A percentile compares a stretch with the other conserved stretches of the same genome.
Evolutionary conservation across 2,888 invertebrate genomes (phyloP).

Genomic region (Platycheirus albimanus): DNA sequence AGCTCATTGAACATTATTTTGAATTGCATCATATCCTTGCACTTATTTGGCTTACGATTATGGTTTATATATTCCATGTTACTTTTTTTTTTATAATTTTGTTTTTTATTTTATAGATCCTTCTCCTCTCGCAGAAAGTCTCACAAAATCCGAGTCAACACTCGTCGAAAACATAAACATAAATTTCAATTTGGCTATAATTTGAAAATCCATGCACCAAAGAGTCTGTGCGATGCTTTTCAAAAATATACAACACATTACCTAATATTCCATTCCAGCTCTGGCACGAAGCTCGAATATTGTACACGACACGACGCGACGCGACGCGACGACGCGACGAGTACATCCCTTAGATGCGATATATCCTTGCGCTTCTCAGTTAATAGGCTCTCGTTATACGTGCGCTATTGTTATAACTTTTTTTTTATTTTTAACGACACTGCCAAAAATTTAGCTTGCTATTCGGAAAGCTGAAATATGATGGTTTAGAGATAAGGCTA

Average conservation of each 20-base stretch:
- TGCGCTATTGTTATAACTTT: slow-evolving; percentile 58
- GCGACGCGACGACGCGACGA: too few species aligned
- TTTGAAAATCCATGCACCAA: slow-evolving; percentile 47
- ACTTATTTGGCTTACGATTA: slow-evolving; percentile 56
- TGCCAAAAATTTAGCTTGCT: slow-evolving; percentile 15
- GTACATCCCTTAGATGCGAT: too few species aligned
- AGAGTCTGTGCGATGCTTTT: background rate
- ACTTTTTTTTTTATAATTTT: background rate
- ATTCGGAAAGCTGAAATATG: slow-evolving; percentile 15
- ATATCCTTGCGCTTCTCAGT: slow-evolving; percentile 58
- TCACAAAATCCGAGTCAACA: background rate
- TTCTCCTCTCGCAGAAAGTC: background rate
- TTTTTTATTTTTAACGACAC: slow-evolving; percentile 31
- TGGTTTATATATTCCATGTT: background rate
- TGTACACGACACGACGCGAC: too few species aligned
- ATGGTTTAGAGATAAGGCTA: slow-evolving; percentile 17
- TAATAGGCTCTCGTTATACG: slow-evolving; percentile 54
- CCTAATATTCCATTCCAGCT: slow-evolving; percentile 5
- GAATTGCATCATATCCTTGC: slow-evolving; percentile 60
- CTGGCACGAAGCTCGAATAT: slow-evolving; percentile 45
- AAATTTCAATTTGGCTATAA: slow-evolving; percentile 69
- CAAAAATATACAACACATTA: background rate
- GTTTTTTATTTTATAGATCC: background rate
- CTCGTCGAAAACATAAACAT: slow-evolving; percentile 43
- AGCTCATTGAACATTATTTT: slow-evolving; percentile 51